Conservation (phyloP, 53 echinoderm and acorn worm species). For the Echinarachnius parma region DNA sequence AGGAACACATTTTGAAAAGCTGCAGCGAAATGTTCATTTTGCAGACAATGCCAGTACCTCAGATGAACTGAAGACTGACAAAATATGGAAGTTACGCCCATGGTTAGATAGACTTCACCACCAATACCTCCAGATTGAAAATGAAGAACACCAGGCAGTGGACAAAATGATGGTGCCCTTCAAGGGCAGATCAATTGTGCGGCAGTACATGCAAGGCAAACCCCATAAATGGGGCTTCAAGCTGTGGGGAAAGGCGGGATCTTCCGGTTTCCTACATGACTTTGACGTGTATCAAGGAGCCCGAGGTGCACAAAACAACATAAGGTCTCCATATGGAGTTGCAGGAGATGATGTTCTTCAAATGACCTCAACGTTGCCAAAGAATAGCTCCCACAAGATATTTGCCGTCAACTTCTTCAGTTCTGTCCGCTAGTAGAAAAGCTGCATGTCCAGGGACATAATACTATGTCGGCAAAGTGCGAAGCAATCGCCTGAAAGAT, state of each 20-base stretch:
- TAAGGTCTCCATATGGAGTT: conserved; percentile 33
- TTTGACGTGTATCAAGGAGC: conserved; percentile 15
- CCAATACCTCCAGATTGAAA: too few species aligned
- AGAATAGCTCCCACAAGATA: conserved; percentile 34
- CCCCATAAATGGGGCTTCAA: conserved; percentile 28
- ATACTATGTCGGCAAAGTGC: conserved; percentile 55
- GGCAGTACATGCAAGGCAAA: conserved; percentile 9
- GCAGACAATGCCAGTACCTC: too few species aligned
- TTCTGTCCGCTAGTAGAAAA: conserved; percentile 6
- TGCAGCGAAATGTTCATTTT: too few species aligned
- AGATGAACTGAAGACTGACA: too few species aligned
- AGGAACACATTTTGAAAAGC: too few species aligned
- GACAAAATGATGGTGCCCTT: conserved; percentile 24
- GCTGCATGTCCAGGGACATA: conserved; percentile 29
- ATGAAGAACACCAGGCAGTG: conserved; percentile 19
- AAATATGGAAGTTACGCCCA: too few species aligned
- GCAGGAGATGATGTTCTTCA: conserved; percentile 46
- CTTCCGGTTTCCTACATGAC: conserved; percentile 11
- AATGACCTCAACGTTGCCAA: conserved; percentile 4
- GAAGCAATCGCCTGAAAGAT: conserved; percentile 31
- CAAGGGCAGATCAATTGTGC: conserved; percentile 9
- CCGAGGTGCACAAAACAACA: not conserved
- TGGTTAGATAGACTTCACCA: too few species aligned
- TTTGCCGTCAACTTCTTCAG: conserved; percentile 57
- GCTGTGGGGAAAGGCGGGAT: conserved; percentile 21